A percentile compares a stretch with the other conserved stretches of the same genome.
These are phyloP conservation scores for Cynoglossus semilaevis DNA, from an alignment of 2,113 vertebrate genomes.

Conservation along the genomic window DNA sequence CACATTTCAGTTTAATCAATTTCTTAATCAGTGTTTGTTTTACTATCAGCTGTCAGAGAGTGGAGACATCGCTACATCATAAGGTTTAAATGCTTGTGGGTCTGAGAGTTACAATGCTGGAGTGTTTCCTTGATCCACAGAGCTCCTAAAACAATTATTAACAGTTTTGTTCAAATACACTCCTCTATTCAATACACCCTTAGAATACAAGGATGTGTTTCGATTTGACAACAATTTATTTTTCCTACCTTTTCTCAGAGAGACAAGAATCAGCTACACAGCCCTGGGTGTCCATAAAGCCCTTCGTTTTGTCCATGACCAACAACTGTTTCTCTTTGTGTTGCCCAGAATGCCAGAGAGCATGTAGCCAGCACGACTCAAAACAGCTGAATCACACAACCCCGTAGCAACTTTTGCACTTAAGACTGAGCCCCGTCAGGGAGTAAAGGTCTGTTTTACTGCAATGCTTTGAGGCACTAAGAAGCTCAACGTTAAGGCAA, in stretches of 20 bases:
- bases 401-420: constrained; percentile 22
- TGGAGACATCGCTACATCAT: not conserved
- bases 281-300: constrained; percentile 1
- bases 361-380: not conserved
- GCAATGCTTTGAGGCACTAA: constrained; percentile 5
- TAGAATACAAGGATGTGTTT: not conserved
- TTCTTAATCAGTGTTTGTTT: constrained; percentile 13
- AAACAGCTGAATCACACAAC: not conserved
- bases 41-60: not conserved
- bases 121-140: not conserved
- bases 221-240: not conserved
- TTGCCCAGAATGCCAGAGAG: not conserved
- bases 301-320: constrained; percentile 55
- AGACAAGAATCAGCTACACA: not conserved
- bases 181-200: not conserved
- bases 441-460: constrained; percentile 73
- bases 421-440: constrained; percentile 1
- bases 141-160: not conserved
- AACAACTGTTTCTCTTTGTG: not conserved
- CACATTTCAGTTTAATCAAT: not conserved
- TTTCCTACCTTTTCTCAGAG: constrained; percentile 44
- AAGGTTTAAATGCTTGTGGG: not conserved
- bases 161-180: not conserved
- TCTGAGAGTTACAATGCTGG: not conserved
- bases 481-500: constrained; percentile 1